phyloP scores from a whole-genome alignment of 2,797 vertebrate species.

The Hyperoplus immaculatus region DNA sequence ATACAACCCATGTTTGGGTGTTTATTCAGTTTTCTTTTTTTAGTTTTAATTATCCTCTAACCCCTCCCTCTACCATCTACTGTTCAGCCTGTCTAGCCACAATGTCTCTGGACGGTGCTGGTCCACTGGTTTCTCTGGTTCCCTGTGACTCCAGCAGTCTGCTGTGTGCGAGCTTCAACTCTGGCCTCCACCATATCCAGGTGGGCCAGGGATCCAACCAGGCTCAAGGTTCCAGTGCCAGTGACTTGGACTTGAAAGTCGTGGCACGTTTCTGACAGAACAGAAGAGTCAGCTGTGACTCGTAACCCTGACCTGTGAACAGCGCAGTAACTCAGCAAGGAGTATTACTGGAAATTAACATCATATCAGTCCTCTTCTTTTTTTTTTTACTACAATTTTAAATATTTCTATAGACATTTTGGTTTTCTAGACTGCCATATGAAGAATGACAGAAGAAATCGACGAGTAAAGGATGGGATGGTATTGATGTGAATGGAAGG shows the following conservation, averaged over 20 bases:
- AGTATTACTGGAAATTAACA: slow-evolving; percentile 8
- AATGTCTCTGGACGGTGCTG: slow-evolving; percentile 86
- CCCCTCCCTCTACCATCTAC: neutral
- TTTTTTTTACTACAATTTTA: slow-evolving; percentile 27
- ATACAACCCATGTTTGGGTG: neutral
- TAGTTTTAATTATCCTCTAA: neutral
- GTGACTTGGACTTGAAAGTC: slow-evolving; percentile 69
- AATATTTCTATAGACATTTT: slow-evolving; percentile 31
- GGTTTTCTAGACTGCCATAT: slow-evolving; percentile 47
- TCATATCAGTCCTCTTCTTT: neutral
- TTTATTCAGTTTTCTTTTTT: neutral
- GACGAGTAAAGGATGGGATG: neutral
- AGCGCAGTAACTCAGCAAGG: slow-evolving; percentile 3
- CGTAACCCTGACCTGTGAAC: slow-evolving; percentile 10
- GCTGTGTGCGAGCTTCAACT: slow-evolving; percentile 90
- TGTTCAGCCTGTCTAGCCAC: slow-evolving; percentile 89
- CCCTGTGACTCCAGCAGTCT: slow-evolving; percentile 81
- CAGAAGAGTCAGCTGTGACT: slow-evolving; percentile 15
- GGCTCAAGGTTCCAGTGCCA: slow-evolving; percentile 71
- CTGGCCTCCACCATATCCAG: slow-evolving; percentile 83
- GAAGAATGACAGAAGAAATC: slow-evolving; percentile 14
- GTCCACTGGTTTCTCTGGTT: slow-evolving; percentile 89
- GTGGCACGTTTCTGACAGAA: slow-evolving; percentile 74
- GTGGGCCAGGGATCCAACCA: slow-evolving; percentile 58
- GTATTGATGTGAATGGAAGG: neutral